Conservation (phyloP, 2,888 invertebrate species). For the Melikaiella ostensackeni region DNA sequence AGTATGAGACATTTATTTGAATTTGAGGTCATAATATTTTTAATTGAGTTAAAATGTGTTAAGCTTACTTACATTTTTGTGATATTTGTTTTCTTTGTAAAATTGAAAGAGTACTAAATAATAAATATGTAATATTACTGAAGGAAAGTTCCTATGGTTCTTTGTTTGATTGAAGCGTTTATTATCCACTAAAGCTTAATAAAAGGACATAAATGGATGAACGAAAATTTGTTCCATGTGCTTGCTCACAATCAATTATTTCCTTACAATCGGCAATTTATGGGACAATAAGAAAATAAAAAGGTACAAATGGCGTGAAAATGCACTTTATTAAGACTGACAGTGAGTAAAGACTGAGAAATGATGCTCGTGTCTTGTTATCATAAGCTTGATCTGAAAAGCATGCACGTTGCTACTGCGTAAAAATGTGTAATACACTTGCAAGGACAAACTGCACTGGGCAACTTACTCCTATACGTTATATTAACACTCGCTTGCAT, state of each 20-base stretch:
- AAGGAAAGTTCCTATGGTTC: too few relatives aligned
- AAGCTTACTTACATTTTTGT: too few relatives aligned
- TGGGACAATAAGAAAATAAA: background rate
- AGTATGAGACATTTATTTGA: too few relatives aligned
- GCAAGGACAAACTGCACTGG: constrained; percentile 45
- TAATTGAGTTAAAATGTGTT: too few relatives aligned
- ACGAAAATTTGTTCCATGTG: too few relatives aligned
- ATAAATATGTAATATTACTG: too few relatives aligned
- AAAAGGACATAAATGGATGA: too few relatives aligned
- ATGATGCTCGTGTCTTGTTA: constrained; percentile 5
- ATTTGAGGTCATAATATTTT: too few relatives aligned
- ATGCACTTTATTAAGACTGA: background rate
- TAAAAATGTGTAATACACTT: constrained; percentile 52
- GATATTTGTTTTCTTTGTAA: too few relatives aligned
- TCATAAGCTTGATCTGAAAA: constrained; percentile 4
- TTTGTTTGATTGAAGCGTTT: too few relatives aligned
- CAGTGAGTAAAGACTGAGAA: background rate
- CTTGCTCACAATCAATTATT: background rate
- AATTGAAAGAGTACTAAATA: too few relatives aligned
- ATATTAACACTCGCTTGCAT: constrained; percentile 74
- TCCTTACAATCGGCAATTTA: background rate
- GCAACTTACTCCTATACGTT: constrained; percentile 65
- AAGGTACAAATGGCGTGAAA: background rate
- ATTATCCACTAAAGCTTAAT: too few relatives aligned
- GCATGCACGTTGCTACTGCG: constrained; percentile 47